Conservation (phyloP, 2,888 invertebrate genomes). For the Unio pictorum region DNA sequence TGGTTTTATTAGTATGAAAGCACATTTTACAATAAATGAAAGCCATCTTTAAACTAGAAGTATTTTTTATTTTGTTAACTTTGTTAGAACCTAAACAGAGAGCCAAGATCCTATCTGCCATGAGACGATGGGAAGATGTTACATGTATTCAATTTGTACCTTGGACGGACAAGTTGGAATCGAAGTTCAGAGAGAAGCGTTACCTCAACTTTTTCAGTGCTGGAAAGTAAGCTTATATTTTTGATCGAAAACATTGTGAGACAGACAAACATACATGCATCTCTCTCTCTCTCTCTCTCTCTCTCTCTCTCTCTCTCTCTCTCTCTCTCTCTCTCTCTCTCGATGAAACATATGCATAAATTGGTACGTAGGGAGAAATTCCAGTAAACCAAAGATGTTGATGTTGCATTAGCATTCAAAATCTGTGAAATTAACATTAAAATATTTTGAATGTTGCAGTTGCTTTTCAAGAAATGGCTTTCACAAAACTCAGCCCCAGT, state of each 20-base stretch:
- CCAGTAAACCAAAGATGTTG: conserved; percentile 2
- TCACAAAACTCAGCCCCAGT: conserved; percentile 28
- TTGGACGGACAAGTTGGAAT: conserved; percentile 19
- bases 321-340: no score
- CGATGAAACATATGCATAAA: no score
- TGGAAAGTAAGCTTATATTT: conserved; percentile 21
- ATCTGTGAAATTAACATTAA: background rate
- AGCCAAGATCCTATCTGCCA: conserved; percentile 29
- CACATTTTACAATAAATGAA: no score
- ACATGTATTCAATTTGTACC: conserved; percentile 44
- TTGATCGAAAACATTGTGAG: background rate
- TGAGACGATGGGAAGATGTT: conserved; percentile 42
- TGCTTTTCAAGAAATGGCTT: conserved; percentile 30
- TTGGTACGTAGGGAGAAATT: no score
- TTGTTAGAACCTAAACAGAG: conserved; percentile 11
- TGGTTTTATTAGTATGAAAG: no score
- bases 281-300: no score
- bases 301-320: no score
- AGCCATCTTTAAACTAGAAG: no score
- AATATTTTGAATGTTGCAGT: conserved; percentile 9
- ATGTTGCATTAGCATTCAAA: conserved; percentile 3
- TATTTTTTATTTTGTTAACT: no score
- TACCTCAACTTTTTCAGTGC: conserved; percentile 33
- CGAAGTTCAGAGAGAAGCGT: conserved; percentile 16
- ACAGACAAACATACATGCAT: no score